Base-by-base conservation (phyloP, 2,113 vertebrate genomes). In the Sigmodon hispidus region DNA sequence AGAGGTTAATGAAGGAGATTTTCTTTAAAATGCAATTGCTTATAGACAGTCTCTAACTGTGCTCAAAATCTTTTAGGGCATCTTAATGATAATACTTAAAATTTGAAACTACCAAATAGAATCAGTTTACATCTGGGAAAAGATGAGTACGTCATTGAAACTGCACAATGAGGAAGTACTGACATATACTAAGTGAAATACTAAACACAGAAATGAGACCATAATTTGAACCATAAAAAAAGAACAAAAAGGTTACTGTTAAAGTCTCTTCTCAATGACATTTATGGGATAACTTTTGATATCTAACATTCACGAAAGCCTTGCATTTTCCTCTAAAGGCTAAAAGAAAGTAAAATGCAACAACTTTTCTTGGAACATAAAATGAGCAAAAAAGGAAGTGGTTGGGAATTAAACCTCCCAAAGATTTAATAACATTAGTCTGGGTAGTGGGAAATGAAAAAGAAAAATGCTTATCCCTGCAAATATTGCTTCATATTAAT, bases 11-110 rank as follows among this genome's bases (percentile, higher is more conserved):
- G 34, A 96, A 94, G 70, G 52, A 72, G 45, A 91, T 69, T 70
- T 84, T 57, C 12, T 80, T 70, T 70, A 10, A 70, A 9, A 31
- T 2, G 15, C 80, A 34, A 59, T 50, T 11, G 24, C 84, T 90
- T 2, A 57, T 22, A 87, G 21, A 90, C 90, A 4, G 52, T 83
- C 96, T 97, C 50, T 89, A 84, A 86, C 36, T 94, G 65, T 29
- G 83, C 63, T 87, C 96, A 95, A 10, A 90, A 3, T 16, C 48
- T 95, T 88, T 86, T 61, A 31, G 4, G 65, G 31, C 15, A 91
- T 96, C 85, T 83, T 57, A 50, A 93, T 90, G 5, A 92, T 36
- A 89, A 31, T 43, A 26, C 4, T 95, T 87, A 61, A 83, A 95
- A 72, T 48, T 0, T 3, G 79, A 19, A 89, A 67, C 21, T 84